Conservation (phyloP, 2,888 invertebrate genomes). For the Encarsia formosa region DNA sequence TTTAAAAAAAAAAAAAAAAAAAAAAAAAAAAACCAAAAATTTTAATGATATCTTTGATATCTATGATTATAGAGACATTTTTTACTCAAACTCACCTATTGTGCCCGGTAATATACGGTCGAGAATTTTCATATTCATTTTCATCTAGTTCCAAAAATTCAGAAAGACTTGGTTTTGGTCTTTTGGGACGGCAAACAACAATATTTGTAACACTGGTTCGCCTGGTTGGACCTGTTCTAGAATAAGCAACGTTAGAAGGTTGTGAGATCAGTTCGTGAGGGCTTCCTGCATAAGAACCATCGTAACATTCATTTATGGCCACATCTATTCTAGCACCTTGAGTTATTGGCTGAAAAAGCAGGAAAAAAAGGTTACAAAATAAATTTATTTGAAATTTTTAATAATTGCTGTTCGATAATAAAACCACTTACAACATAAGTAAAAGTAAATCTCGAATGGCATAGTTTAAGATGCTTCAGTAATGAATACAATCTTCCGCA, state of each 20-base stretch:
- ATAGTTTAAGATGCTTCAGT: constrained; percentile 88
- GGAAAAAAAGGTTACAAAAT: not conserved
- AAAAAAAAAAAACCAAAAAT: not conserved
- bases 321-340: constrained; percentile 89
- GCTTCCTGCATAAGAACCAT: constrained; percentile 91
- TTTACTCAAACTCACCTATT: constrained; percentile 59
- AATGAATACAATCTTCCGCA: constrained; percentile 83
- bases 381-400: not conserved
- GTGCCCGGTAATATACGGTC: constrained; percentile 86
- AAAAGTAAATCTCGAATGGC: constrained; percentile 91
- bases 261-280: constrained; percentile 81
- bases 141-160: constrained; percentile 88
- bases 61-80: not conserved
- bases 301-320: constrained; percentile 90
- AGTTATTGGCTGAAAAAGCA: constrained; percentile 60
- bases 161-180: constrained; percentile 67
- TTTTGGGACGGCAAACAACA: constrained; percentile 70
- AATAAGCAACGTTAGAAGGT: constrained; percentile 68
- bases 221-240: constrained; percentile 67
- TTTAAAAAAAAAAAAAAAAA: constrained; percentile 43
- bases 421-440: constrained; percentile 73
- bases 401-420: not conserved
- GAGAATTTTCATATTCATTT: constrained; percentile 76
- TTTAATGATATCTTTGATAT: no score
- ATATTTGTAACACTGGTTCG: constrained; percentile 75